These are phyloP conservation scores for Labeo rohita DNA, from an alignment of 2,113 vertebrate species.

Conservation along the genomic window DNA sequence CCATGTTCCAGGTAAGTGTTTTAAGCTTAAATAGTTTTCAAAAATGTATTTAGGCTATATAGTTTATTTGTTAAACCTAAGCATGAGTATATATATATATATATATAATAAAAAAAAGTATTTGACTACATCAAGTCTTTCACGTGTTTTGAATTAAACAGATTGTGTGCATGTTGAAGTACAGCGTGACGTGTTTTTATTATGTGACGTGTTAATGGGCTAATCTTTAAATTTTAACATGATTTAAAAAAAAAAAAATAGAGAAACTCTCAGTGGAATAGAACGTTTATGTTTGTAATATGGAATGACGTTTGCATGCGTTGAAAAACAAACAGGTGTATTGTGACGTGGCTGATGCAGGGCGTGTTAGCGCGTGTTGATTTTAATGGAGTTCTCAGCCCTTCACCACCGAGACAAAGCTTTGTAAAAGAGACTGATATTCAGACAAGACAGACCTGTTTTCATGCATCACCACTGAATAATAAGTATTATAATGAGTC, in stretches of 20 bases:
- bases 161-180: not conserved
- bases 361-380: conserved; percentile 34
- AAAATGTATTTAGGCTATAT: not conserved
- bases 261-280: not conserved
- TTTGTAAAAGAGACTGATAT: conserved; percentile 44
- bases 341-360: conserved; percentile 25
- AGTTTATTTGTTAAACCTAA: not conserved
- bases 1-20: conserved; percentile 33
- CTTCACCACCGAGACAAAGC: not conserved
- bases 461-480: conserved; percentile 69
- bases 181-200: not conserved
- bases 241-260: not conserved
- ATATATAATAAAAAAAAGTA: too few relatives aligned
- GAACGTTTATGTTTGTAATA: not conserved
- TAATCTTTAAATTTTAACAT: not conserved
- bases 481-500: conserved; percentile 70
- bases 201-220: not conserved
- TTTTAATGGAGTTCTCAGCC: conserved; percentile 37
- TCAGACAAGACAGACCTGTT: conserved; percentile 79
- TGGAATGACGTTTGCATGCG: not conserved
- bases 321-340: conserved; percentile 35
- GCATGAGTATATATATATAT: not conserved
- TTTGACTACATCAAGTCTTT: not conserved
- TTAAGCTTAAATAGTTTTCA: not conserved
- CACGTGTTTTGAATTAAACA: not conserved